phyloP scores from a whole-genome alignment of 2,888 invertebrate genomes.

The Stenichneumon culpator region DNA sequence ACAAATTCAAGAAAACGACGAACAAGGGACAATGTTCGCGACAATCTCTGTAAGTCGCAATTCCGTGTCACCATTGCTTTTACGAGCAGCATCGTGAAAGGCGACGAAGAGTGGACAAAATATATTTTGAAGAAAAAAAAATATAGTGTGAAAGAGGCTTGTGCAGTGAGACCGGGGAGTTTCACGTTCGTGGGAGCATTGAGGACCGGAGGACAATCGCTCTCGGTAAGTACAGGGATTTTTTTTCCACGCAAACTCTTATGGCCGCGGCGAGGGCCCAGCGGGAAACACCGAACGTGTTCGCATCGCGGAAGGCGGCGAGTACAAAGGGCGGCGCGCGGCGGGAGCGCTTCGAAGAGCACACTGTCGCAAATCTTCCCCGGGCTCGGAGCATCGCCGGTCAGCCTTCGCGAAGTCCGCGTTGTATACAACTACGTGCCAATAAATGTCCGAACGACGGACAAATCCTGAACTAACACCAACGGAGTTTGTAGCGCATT shows the following conservation, averaged over 20 bases:
- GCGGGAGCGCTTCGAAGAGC: conserved; percentile 37
- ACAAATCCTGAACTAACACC: conserved; percentile 53
- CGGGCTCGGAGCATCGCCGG: conserved; percentile 32
- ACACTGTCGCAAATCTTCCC: conserved; percentile 58
- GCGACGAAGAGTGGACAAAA: conserved; percentile 9
- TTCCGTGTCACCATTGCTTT: not conserved
- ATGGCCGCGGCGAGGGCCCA: conserved; percentile 60
- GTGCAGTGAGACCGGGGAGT: not conserved
- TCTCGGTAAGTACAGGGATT: conserved; percentile 25
- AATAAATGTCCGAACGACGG: conserved; percentile 59
- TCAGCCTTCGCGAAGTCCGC: conserved; percentile 23
- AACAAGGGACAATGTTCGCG: conserved; percentile 8
- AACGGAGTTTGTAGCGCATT: conserved; percentile 51
- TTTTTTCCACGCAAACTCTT: conserved; percentile 52
- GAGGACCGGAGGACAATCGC: conserved; percentile 47
- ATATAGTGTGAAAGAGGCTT: conserved; percentile 5
- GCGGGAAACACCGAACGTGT: conserved; percentile 67
- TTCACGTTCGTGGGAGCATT: conserved; percentile 43
- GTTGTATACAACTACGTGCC: conserved; percentile 30
- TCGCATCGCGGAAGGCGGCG: conserved; percentile 67
- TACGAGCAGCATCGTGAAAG: not conserved
- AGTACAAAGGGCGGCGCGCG: conserved; percentile 59
- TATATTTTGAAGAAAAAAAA: conserved; percentile 22
- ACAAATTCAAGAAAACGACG: not conserved
- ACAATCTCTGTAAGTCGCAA: not conserved